Evolutionary conservation across 92 coral and sea anemone species (phyloP).

Genomic region (Bergia sp.): DNA sequence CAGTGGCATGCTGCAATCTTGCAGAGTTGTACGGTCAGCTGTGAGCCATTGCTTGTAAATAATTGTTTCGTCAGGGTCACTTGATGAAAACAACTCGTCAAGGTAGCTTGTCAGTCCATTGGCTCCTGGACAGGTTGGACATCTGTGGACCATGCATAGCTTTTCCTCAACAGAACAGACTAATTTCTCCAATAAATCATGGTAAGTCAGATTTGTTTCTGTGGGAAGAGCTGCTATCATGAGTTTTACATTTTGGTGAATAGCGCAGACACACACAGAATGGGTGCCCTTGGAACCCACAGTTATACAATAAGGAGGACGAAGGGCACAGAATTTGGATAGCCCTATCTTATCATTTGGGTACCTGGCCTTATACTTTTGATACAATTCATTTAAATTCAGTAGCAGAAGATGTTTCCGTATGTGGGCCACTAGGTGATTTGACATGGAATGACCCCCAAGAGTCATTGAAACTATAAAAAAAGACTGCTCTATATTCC

Average conservation of each 20-base stretch:
- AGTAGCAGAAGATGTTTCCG: too few relatives aligned
- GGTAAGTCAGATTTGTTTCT: constrained; percentile 30
- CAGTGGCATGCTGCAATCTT: constrained; percentile 23
- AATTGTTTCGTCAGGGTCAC: constrained; percentile 25
- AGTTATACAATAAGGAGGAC: not conserved
- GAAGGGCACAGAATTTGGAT: constrained; percentile 22
- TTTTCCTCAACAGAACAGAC: constrained; percentile 33
- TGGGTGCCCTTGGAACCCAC: not conserved
- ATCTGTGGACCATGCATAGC: constrained; percentile 43
- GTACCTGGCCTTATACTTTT: constrained; percentile 11
- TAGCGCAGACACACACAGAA: constrained; percentile 40
- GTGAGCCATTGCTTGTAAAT: constrained; percentile 33
- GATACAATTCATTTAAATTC: too few relatives aligned
- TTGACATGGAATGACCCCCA: too few relatives aligned
- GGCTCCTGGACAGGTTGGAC: constrained; percentile 50
- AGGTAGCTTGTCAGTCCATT: constrained; percentile 31
- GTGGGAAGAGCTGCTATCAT: constrained; percentile 32
- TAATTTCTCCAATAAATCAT: constrained; percentile 32
- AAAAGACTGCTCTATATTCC: not conserved
- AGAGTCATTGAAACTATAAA: not conserved
- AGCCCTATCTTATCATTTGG: constrained; percentile 19
- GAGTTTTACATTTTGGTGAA: constrained; percentile 46
- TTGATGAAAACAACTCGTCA: constrained; percentile 23
- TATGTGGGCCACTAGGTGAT: too few relatives aligned
- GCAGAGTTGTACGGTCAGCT: constrained; percentile 39